These are phyloP conservation scores for Dromaius novaehollandiae DNA, from an alignment of 2,113 vertebrate species.

Conservation along the genomic window DNA sequence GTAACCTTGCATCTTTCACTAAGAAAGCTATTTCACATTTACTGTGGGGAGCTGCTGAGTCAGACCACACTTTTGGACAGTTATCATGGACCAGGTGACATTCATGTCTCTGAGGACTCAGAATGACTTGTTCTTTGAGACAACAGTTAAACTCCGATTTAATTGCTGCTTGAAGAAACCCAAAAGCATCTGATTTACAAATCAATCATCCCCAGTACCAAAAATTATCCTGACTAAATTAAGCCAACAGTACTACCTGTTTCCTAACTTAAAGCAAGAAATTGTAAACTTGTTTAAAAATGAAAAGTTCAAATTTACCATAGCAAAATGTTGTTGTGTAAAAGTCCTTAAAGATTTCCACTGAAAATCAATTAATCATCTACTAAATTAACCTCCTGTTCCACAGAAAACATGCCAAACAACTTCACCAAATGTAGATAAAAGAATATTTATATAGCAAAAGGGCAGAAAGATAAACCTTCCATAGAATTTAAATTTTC, in stretches of 20 bases:
- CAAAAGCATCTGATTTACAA: not conserved
- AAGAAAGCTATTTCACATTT: not conserved
- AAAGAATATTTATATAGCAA: not conserved
- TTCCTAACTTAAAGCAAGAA: conserved; percentile 5
- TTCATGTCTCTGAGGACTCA: not conserved
- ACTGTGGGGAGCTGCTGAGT: not conserved
- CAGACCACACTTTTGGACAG: not conserved
- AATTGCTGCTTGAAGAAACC: not conserved
- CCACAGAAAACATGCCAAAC: not conserved
- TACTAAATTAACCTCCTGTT: not conserved
- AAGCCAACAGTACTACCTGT: not conserved
- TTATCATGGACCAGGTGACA: not conserved
- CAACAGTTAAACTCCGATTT: not conserved
- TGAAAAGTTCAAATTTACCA: no score
- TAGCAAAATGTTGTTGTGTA: not conserved
- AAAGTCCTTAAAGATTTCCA: not conserved
- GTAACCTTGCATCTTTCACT: not conserved
- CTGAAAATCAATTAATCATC: not conserved
- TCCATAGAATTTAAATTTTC: not conserved
- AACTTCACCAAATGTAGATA: not conserved
- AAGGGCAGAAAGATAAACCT: not conserved
- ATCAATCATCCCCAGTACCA: not conserved
- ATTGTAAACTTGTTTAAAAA: not conserved
- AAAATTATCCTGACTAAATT: not conserved
- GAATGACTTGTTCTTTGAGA: not conserved